Evolutionary conservation across 2,113 vertebrate species (phyloP).

Genomic region (Prinia subflava): DNA sequence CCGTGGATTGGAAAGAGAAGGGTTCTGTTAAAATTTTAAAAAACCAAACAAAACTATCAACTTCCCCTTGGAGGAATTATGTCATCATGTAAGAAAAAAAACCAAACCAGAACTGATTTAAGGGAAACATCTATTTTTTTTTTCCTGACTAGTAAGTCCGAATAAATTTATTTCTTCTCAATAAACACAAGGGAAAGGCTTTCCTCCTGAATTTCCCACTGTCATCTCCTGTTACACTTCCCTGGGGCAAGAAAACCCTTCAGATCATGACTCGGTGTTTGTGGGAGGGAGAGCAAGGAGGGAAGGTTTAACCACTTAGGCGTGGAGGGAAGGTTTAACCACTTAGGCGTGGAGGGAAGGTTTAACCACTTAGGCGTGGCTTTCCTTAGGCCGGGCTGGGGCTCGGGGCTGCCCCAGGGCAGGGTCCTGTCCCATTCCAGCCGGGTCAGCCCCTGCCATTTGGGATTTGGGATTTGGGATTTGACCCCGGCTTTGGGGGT

Average conservation of each 20-base stretch:
- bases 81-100: not conserved
- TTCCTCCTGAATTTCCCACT: not conserved
- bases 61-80: not conserved
- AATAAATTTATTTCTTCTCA: not conserved
- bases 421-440: accelerated
- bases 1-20: not conserved
- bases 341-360: not conserved
- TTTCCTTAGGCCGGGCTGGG: not conserved
- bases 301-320: not conserved
- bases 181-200: not conserved
- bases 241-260: not conserved
- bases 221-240: not conserved
- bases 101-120: not conserved
- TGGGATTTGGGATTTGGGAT: not conserved
- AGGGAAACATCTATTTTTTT: not conserved
- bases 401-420: not conserved
- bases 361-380: not conserved
- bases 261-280: not conserved
- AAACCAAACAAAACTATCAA: not conserved
- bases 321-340: no score
- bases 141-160: not conserved
- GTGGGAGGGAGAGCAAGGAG: not conserved
- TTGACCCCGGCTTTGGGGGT: accelerated
- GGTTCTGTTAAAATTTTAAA: not conserved
- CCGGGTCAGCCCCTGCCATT: accelerated